phyloP scores from a whole-genome alignment of 2,888 invertebrate genomes.

The Oligia latruncula region DNA sequence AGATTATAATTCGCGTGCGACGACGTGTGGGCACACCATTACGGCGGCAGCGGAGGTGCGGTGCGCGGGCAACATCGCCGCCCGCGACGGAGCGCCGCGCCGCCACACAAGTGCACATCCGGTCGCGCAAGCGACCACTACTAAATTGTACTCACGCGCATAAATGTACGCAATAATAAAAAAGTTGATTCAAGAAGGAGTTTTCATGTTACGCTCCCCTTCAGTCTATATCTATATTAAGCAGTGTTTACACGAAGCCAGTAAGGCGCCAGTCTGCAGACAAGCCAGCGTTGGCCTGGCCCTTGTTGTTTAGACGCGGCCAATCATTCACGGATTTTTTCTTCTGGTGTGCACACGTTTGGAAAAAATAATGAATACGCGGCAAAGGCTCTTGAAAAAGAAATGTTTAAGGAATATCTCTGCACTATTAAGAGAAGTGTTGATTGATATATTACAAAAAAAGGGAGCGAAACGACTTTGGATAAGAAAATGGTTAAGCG shows the following conservation, averaged over 20 bases:
- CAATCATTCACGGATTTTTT: not conserved
- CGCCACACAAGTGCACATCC: no score
- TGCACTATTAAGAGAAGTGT: constrained; percentile 10
- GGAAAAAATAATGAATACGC: constrained; percentile 6
- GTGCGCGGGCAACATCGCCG: no score
- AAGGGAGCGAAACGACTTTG: not conserved
- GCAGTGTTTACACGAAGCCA: not conserved
- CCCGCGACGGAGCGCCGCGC: no score
- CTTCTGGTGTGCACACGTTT: constrained; percentile 10
- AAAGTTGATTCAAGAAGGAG: no score
- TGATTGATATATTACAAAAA: not conserved
- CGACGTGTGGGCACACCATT: no score
- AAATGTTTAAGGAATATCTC: constrained; percentile 2
- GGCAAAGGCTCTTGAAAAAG: not conserved
- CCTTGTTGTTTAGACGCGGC: not conserved
- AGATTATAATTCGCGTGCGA: no score
- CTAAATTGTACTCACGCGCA: no score
- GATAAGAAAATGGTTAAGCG: constrained; percentile 61
- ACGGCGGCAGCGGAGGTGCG: no score
- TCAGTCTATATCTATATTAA: no score
- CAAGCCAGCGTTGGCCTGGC: constrained; percentile 3
- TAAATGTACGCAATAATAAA: no score
- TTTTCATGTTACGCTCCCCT: no score
- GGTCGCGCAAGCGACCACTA: no score
- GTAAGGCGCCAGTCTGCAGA: constrained; percentile 1